Evolutionary conservation across 2,797 vertebrate genomes (phyloP).

Genomic region (Myotis findleyi): DNA sequence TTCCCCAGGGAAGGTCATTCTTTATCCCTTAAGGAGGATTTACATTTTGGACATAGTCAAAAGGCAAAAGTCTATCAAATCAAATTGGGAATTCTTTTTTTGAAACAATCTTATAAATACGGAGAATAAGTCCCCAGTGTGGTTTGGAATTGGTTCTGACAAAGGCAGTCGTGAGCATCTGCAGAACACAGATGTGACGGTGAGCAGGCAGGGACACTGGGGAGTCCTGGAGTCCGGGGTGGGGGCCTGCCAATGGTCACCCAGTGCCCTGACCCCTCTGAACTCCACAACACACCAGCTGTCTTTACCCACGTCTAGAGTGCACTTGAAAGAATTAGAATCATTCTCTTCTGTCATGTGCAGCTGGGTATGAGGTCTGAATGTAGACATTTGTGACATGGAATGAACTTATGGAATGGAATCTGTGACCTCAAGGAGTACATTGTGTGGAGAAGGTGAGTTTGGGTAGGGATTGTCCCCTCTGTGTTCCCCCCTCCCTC

Average conservation of each 20-base stretch:
- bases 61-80: conserved; percentile 10
- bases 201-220: not conserved
- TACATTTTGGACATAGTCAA: not conserved
- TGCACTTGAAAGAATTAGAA: not conserved
- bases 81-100: not conserved
- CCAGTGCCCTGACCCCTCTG: not conserved
- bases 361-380: not conserved
- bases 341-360: not conserved
- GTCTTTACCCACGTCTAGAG: not conserved
- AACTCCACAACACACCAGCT: not conserved
- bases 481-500: not conserved
- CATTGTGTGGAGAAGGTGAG: not conserved
- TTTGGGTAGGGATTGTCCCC: not conserved
- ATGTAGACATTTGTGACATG: not conserved
- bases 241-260: not conserved
- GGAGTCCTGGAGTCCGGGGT: not conserved
- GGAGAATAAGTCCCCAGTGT: not conserved
- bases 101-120: not conserved
- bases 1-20: not conserved
- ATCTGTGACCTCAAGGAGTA: not conserved
- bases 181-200: not conserved
- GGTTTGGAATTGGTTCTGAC: not conserved
- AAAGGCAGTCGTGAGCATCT: not conserved
- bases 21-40: not conserved
- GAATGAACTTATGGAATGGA: not conserved